Evolutionary conservation across 1,140 invertebrate genomes (phyloP).

Genomic region (Telenomus remus): DNA sequence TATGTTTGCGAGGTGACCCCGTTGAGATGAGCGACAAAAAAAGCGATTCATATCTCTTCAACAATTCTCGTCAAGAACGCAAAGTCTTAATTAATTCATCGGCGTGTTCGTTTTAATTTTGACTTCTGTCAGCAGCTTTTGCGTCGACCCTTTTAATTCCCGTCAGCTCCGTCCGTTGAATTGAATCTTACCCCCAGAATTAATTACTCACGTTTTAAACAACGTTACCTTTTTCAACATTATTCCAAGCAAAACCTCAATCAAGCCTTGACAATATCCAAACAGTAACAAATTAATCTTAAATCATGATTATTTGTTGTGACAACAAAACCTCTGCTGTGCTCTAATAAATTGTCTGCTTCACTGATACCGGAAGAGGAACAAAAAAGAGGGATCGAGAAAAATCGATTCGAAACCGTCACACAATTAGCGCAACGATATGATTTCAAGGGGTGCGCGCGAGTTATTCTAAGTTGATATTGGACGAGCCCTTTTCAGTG

Average conservation of each 20-base stretch:
- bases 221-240: conserved; percentile 15
- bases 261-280: conserved; percentile 46
- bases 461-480: conserved; percentile 45
- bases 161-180: conserved; percentile 20
- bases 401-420: conserved; percentile 37
- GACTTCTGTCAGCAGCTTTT: conserved; percentile 18
- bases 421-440: conserved; percentile 34
- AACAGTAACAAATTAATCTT: conserved; percentile 47
- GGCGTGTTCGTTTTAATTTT: conserved; percentile 32
- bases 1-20: conserved; percentile 69
- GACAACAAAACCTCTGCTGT: conserved; percentile 47
- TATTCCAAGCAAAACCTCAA: conserved; percentile 46
- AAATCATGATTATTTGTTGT: conserved; percentile 27
- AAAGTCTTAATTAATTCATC: conserved; percentile 23
- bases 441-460: conserved; percentile 34
- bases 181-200: conserved; percentile 32
- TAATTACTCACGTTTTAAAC: conserved; percentile 46
- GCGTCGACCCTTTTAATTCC: conserved; percentile 31
- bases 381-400: not conserved
- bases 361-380: not conserved
- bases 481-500: conserved; percentile 37
- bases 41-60: conserved; percentile 1
- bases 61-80: not conserved
- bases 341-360: conserved; percentile 25
- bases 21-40: conserved; percentile 37